These are phyloP conservation scores for Pogonomyrmex californicus DNA, from an alignment of 1,140 invertebrate species.

Conservation along the genomic window DNA sequence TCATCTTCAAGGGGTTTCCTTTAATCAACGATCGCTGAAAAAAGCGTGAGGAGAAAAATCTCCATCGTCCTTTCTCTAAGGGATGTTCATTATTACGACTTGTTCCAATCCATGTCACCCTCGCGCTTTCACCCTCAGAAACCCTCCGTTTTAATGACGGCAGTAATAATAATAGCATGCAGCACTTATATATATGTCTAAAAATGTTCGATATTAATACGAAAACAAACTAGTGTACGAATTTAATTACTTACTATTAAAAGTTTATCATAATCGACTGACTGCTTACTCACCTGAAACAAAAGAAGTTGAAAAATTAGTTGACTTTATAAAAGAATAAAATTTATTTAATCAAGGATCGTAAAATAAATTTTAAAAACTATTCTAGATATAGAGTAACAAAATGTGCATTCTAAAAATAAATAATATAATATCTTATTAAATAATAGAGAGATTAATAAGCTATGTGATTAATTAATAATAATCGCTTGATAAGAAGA, in stretches of 20 bases:
- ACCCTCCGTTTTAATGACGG: slow-evolving; percentile 74
- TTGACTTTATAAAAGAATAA: slow-evolving; percentile 60
- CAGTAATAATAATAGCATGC: slow-evolving; percentile 76
- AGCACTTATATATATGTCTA: slow-evolving; percentile 53
- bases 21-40: slow-evolving; percentile 17
- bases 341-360: background rate
- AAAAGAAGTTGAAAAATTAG: slow-evolving; percentile 70
- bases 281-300: slow-evolving; percentile 78
- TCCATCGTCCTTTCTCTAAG: slow-evolving; percentile 11
- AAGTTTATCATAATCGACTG: slow-evolving; percentile 63
- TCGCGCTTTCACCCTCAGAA: slow-evolving; percentile 54
- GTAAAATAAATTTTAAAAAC: background rate
- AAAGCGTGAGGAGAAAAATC: slow-evolving; percentile 5
- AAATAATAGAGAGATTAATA: background rate
- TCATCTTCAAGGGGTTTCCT: slow-evolving; percentile 9
- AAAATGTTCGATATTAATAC: slow-evolving; percentile 14
- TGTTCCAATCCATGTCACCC: slow-evolving; percentile 11
- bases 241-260: slow-evolving; percentile 78
- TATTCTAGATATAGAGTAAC: background rate
- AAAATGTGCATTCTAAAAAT: slow-evolving; percentile 13
- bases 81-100: slow-evolving; percentile 69
- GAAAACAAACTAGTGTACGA: slow-evolving; percentile 53
- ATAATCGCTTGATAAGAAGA: background rate
- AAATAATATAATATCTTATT: background rate
- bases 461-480: background rate